phyloP scores from a whole-genome alignment of 2,888 invertebrate species.

The Athrips mouffetella region DNA sequence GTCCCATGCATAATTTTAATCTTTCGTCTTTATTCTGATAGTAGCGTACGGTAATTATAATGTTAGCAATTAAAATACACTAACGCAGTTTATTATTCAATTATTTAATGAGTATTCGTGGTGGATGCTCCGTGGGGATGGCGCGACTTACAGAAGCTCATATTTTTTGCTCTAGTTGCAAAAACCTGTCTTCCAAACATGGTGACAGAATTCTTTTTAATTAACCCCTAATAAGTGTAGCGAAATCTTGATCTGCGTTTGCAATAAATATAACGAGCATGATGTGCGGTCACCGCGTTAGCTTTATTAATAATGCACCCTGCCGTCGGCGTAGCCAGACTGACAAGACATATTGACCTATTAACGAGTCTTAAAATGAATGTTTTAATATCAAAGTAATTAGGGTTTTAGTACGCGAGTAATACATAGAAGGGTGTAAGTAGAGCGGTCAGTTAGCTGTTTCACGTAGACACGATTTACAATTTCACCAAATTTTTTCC shows the following conservation, averaged over 20 bases:
- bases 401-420: not conserved
- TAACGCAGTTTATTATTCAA: constrained; percentile 47
- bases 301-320: constrained; percentile 39
- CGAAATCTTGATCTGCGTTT: constrained; percentile 60
- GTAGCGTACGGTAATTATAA: constrained; percentile 40
- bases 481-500: too few species aligned
- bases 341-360: constrained; percentile 41
- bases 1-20: constrained; percentile 21
- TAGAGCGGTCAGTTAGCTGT: too few species aligned
- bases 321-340: constrained; percentile 37
- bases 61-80: constrained; percentile 50
- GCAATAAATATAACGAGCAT: constrained; percentile 43
- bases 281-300: constrained; percentile 28
- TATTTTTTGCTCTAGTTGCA: constrained; percentile 52
- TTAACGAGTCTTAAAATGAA: constrained; percentile 26
- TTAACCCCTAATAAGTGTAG: constrained; percentile 62
- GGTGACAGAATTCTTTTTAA: constrained; percentile 60
- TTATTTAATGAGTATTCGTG: constrained; percentile 43
- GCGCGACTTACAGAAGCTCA: constrained; percentile 19
- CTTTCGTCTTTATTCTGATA: constrained; percentile 40
- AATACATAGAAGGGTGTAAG: too few species aligned
- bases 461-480: too few species aligned
- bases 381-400: not conserved
- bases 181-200: constrained; percentile 50
- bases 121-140: constrained; percentile 26